phyloP scores from a whole-genome alignment of 2,888 invertebrate species.

The Thera obeliscata region DNA sequence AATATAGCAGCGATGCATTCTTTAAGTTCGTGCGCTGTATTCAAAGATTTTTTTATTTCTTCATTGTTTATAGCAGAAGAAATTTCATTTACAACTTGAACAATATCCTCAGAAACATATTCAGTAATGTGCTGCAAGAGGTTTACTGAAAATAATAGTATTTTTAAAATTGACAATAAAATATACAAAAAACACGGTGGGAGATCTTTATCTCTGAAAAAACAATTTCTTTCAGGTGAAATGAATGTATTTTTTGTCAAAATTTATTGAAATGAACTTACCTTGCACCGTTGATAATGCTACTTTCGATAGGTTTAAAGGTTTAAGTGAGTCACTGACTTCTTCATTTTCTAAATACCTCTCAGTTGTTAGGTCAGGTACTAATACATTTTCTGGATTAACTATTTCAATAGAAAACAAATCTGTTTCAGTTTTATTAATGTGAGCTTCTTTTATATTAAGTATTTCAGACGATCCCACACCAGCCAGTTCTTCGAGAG shows the following conservation, averaged over 20 bases:
- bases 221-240: too few species aligned
- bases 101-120: slow-evolving; percentile 52
- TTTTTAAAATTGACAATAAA: too few species aligned
- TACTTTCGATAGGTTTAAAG: slow-evolving; percentile 17
- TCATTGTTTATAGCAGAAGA: slow-evolving; percentile 42
- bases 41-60: slow-evolving; percentile 49
- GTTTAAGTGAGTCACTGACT: slow-evolving; percentile 19
- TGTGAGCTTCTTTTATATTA: slow-evolving; percentile 1
- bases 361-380: slow-evolving; percentile 12
- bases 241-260: too few species aligned
- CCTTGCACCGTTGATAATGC: slow-evolving; percentile 16
- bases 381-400: background rate
- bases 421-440: slow-evolving; percentile 2
- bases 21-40: slow-evolving; percentile 53
- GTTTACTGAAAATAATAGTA: slow-evolving; percentile 45
- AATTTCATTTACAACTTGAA: slow-evolving; percentile 48
- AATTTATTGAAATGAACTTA: background rate
- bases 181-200: too few species aligned
- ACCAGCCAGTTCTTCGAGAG: background rate
- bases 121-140: slow-evolving; percentile 57
- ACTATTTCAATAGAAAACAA: background rate
- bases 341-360: background rate
- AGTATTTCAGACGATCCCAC: background rate
- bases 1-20: slow-evolving; percentile 44
- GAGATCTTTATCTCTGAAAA: too few species aligned